Conservation (phyloP, 2,888 invertebrate species). For the Drosophila birchii region DNA sequence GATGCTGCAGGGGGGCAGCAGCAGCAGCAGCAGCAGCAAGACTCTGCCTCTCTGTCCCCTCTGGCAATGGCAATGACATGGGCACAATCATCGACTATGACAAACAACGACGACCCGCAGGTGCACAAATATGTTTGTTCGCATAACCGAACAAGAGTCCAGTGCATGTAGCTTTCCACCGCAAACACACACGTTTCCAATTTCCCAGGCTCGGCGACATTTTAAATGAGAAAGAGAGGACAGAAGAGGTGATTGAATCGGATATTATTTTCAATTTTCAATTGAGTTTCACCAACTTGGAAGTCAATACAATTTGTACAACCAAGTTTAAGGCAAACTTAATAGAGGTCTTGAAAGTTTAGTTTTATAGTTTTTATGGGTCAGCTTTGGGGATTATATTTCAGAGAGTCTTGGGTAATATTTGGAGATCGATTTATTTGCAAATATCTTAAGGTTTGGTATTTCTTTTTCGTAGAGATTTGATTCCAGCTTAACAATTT, state of each 20-base stretch:
- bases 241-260: constrained; percentile 64
- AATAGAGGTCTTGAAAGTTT: not conserved
- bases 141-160: constrained; percentile 30
- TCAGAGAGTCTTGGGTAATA: not conserved
- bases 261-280: not conserved
- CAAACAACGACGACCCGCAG: constrained; percentile 59
- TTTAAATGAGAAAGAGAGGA: constrained; percentile 66
- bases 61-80: constrained; percentile 53
- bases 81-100: constrained; percentile 33
- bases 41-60: constrained; percentile 9
- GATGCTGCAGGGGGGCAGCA: constrained; percentile 1
- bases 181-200: constrained; percentile 37
- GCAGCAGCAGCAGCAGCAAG: too few relatives aligned
- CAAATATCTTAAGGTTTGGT: not conserved
- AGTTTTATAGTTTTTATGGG: not conserved
- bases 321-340: not conserved
- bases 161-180: constrained; percentile 53
- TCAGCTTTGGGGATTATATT: not conserved
- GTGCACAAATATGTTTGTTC: constrained; percentile 53
- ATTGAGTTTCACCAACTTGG: constrained; percentile 3
- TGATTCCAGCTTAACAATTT: not conserved
- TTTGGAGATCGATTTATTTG: not conserved
- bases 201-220: constrained; percentile 45
- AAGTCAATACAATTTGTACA: not conserved
- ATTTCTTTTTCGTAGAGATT: not conserved